Base-by-base conservation (phyloP, 2,888 invertebrate species). In the Drosophila seclusa region DNA sequence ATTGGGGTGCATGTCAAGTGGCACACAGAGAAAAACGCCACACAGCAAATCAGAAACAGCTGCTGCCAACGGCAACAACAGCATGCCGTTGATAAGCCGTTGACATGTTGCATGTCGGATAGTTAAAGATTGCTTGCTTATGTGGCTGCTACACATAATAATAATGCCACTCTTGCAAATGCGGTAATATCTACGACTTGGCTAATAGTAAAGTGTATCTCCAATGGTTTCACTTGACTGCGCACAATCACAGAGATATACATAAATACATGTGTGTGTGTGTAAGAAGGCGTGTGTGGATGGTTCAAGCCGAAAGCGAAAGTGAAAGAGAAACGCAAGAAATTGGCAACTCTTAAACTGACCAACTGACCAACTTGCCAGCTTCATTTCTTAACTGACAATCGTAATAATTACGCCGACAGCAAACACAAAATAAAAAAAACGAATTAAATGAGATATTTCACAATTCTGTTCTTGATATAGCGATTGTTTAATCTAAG, bases 31-130 rank as follows among this genome's bases (percentile, higher is more conserved):
- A 21, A 40, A 68, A 54, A 58, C 55, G 63, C 34, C 65, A 68
- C 36, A 61, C 67, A 69, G 53, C 42, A 75, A 73, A 82, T 75
- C 27, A 66, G 61, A 50, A 58, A 48, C 49, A 65, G 62, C 55
- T 69, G 36, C 27, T 34, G 73, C 60, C 65, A 75, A 53, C 83
- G 50, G 67, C 32, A 53, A 52, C 59, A 34, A 61, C 52, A 50
- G 62, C 53, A 61, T 74, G 54, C 48, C 48, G 60, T 74, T 84
- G 85, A 89, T 89, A 87, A 82, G 87, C 80, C 64, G 74, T 67
- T 87, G 85, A 89, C 87, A 89, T 79, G 76, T 71, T 77, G 75
- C 89, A 86, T 83, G 74, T 80, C 50, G 57, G 48, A 57, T 59
- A 62, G 73, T 66, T 64, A 62, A 57, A 57, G 57, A 42, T 38